phyloP scores from a whole-genome alignment of 2,113 vertebrate species.

The Pyrgilauda ruficollis region DNA sequence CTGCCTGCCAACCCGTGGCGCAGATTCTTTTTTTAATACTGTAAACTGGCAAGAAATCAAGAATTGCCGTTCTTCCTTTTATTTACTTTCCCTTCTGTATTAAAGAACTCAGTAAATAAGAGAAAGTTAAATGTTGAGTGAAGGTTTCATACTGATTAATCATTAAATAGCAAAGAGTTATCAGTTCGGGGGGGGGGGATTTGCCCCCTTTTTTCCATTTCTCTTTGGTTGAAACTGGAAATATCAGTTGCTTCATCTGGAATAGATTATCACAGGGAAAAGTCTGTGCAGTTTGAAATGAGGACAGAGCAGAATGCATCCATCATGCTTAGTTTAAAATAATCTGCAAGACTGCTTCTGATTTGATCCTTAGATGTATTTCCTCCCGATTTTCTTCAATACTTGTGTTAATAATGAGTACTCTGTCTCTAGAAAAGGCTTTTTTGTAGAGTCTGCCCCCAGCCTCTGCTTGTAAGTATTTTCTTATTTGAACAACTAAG shows the following conservation, averaged over 20 bases:
- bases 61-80: slow-evolving; percentile 80
- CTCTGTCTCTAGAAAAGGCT: slow-evolving; percentile 22
- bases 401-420: slow-evolving; percentile 34
- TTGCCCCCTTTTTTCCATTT: not conserved
- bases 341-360: slow-evolving; percentile 14
- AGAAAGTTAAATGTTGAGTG: slow-evolving; percentile 60
- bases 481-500: slow-evolving; percentile 42
- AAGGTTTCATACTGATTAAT: slow-evolving; percentile 28
- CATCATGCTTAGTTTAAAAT: not conserved
- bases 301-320: slow-evolving; percentile 19
- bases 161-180: slow-evolving; percentile 13
- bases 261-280: slow-evolving; percentile 48
- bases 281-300: slow-evolving; percentile 32
- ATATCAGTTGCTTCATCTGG: slow-evolving; percentile 59
- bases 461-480: slow-evolving; percentile 42
- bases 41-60: slow-evolving; percentile 85
- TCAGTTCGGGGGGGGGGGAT: not conserved
- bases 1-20: slow-evolving; percentile 77
- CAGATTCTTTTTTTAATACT: slow-evolving; percentile 85
- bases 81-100: slow-evolving; percentile 81
- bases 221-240: slow-evolving; percentile 41
- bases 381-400: slow-evolving; percentile 24
- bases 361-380: slow-evolving; percentile 20
- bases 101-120: slow-evolving; percentile 65
- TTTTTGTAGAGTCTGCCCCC: slow-evolving; percentile 32